These are phyloP conservation scores for Nineta flava DNA, from an alignment of 2,888 invertebrate genomes.

Conservation along the genomic window DNA sequence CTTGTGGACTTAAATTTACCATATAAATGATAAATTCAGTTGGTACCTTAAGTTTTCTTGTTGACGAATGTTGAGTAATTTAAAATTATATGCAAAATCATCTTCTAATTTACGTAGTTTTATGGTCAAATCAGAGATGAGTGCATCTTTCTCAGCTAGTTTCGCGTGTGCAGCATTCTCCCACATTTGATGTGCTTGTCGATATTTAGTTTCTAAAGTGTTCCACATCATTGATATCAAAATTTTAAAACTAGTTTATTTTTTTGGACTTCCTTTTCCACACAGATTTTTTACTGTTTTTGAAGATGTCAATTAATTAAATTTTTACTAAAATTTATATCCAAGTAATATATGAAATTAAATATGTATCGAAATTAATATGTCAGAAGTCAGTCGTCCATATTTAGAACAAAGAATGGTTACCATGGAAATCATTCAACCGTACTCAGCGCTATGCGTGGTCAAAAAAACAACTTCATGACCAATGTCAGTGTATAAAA, in stretches of 20 bases:
- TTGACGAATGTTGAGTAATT: not conserved
- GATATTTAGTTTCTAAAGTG: not conserved
- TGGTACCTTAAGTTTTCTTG: not conserved
- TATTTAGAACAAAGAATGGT: too few relatives aligned
- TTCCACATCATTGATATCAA: not conserved
- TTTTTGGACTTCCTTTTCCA: too few relatives aligned
- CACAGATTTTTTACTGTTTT: not conserved
- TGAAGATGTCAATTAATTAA: not conserved
- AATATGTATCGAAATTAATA: too few relatives aligned
- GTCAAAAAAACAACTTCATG: too few relatives aligned
- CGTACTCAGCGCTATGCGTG: too few relatives aligned
- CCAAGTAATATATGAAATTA: too few relatives aligned
- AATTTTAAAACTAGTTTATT: not conserved
- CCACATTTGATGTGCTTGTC: not conserved
- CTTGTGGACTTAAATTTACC: not conserved
- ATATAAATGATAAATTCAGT: too few relatives aligned
- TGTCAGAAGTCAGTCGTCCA: too few relatives aligned
- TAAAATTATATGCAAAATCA: not conserved
- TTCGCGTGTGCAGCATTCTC: not conserved
- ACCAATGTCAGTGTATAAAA: too few relatives aligned
- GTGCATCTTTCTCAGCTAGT: not conserved
- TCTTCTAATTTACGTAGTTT: not conserved
- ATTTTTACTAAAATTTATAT: too few relatives aligned
- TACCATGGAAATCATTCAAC: too few relatives aligned
- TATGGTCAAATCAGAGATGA: not conserved